Percentiles rank a stretch among this genome's conserved stretches.
Evolutionary conservation across 2,113 vertebrate species (phyloP).

Genomic region (Psammodynastes pulverulentus): DNA sequence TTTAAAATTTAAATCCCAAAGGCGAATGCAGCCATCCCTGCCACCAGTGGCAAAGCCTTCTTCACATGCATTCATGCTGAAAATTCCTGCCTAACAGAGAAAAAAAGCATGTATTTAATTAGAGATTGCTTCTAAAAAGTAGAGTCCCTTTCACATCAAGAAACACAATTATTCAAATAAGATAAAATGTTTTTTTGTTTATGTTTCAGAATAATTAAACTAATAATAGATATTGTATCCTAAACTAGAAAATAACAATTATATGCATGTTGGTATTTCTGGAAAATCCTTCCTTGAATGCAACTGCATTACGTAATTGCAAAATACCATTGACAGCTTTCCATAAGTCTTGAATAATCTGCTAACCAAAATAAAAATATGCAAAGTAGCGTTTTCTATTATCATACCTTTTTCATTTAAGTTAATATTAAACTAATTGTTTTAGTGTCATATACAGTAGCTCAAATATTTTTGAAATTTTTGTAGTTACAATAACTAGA

Average conservation of each 20-base stretch:
- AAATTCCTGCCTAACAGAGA: constrained; percentile 91
- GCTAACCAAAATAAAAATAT: not conserved
- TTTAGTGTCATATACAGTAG: not conserved
- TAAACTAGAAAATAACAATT: not conserved
- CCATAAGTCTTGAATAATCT: not conserved
- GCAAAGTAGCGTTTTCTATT: not conserved
- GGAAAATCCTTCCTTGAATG: not conserved
- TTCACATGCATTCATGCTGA: constrained; percentile 99
- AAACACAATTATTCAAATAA: not conserved
- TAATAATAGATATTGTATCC: constrained; percentile 5
- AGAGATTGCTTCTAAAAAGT: not conserved
- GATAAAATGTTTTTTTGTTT: not conserved
- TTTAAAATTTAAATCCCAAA: constrained; percentile 99
- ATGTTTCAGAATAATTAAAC: not conserved
- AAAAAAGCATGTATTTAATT: constrained; percentile 26
- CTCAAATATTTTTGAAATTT: not conserved
- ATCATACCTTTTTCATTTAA: not conserved
- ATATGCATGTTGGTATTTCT: not conserved
- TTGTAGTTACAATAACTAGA: not conserved
- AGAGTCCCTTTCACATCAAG: not conserved
- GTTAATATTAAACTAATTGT: not conserved
- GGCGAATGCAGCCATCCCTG: constrained; percentile 92
- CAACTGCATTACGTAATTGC: not conserved
- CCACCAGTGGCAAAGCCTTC: constrained; percentile 98
- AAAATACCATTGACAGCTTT: not conserved